These are phyloP conservation scores for Bombus haemorrhoidalis DNA, from an alignment of 1,140 invertebrate species.

Conservation along the genomic window DNA sequence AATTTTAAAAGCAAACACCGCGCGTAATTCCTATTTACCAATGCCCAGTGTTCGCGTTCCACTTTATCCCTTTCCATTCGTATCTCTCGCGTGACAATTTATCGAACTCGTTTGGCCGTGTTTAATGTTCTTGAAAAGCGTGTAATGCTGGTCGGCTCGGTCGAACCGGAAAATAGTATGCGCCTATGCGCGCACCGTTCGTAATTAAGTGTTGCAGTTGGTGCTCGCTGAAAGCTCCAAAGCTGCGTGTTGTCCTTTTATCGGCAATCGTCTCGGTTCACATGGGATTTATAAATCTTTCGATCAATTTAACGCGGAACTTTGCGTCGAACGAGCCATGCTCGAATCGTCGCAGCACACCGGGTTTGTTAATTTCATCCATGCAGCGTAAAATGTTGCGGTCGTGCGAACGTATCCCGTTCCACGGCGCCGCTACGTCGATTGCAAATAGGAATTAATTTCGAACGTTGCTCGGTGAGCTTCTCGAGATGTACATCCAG, in stretches of 20 bases:
- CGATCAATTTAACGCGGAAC: neutral
- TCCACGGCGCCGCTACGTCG: neutral
- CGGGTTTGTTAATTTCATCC: constrained; percentile 17
- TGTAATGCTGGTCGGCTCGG: neutral
- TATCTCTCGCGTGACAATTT: constrained; percentile 1
- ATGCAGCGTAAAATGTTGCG: constrained; percentile 22
- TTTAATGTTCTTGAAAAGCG: constrained; percentile 1
- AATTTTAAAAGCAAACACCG: no score
- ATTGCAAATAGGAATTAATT: constrained; percentile 42
- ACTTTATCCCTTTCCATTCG: neutral
- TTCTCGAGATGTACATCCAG: neutral
- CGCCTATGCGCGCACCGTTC: neutral
- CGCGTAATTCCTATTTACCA: neutral
- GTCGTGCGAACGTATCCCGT: neutral
- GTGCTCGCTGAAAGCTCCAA: neutral
- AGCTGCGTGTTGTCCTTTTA: neutral
- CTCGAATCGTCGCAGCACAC: neutral
- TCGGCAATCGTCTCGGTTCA: neutral
- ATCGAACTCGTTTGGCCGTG: neutral
- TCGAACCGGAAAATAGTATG: constrained; percentile 7
- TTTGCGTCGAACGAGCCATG: neutral
- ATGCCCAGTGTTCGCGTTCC: no score
- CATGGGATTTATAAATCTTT: neutral
- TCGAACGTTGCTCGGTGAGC: neutral
- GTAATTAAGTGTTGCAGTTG: neutral